These are phyloP conservation scores for Melanogrammus aeglefinus DNA, from an alignment of 2,797 vertebrate species.

Conservation along the genomic window DNA sequence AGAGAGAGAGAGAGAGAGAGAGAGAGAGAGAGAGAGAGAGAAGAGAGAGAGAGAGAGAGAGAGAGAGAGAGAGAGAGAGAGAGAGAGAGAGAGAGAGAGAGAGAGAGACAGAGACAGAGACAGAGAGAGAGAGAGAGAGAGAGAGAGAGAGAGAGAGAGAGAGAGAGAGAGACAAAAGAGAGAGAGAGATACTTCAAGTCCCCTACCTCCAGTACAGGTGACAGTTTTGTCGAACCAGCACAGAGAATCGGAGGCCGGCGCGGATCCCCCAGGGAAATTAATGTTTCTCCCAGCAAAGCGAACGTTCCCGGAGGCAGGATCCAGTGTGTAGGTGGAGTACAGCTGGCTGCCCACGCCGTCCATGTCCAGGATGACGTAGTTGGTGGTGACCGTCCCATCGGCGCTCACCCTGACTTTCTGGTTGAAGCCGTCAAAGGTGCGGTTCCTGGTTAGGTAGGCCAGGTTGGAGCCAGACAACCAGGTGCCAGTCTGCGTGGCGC, in stretches of 20 bases:
- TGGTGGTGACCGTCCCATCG: conserved; percentile 73
- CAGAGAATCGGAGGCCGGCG: conserved; percentile 79
- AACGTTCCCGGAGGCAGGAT: conserved; percentile 67
- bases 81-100: not conserved
- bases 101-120: too few species aligned
- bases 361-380: conserved; percentile 84
- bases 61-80: too few species aligned
- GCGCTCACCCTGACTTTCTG: conserved; percentile 75
- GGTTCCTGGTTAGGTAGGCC: conserved; percentile 79
- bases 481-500: conserved; percentile 69
- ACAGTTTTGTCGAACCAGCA: conserved; percentile 85
- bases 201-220: conserved; percentile 81
- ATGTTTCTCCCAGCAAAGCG: conserved; percentile 72
- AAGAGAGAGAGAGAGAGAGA: too few species aligned
- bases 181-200: not conserved
- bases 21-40: not conserved
- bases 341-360: conserved; percentile 75
- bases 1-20: not conserved
- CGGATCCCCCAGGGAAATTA: conserved; percentile 78
- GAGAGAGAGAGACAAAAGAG: too few species aligned
- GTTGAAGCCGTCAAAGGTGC: conserved; percentile 86
- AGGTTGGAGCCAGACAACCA: conserved; percentile 73
- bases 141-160: too few species aligned
- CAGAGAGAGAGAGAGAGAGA: not conserved
- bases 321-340: conserved; percentile 78